Conservation (phyloP, 2,797 vertebrate species). For the Diplodus puntazzo region DNA sequence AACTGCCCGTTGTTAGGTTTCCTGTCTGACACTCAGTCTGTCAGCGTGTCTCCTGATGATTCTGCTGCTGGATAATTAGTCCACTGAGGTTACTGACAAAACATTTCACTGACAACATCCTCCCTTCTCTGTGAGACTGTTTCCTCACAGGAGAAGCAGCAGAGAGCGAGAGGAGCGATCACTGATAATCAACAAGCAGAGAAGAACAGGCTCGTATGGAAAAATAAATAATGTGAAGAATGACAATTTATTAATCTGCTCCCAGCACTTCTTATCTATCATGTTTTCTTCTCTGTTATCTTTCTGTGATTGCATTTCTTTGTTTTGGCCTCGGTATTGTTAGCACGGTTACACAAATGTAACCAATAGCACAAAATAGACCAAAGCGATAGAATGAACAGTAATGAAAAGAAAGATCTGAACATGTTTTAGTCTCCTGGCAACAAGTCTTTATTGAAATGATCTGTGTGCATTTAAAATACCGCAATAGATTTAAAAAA, state of each 20-base stretch:
- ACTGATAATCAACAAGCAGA: not conserved
- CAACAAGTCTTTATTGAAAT: slow-evolving; percentile 7
- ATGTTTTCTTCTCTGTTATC: not conserved
- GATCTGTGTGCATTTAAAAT: not conserved
- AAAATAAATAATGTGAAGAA: not conserved
- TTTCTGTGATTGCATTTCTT: not conserved
- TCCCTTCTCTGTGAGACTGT: not conserved
- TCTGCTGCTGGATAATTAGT: slow-evolving; percentile 39
- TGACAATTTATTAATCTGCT: not conserved
- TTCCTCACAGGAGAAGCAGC: slow-evolving; percentile 2
- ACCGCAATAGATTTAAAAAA: no score
- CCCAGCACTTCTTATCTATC: not conserved
- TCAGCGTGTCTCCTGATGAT: not conserved
- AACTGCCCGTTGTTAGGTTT: slow-evolving; percentile 12
- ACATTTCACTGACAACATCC: not conserved
- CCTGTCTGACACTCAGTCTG: slow-evolving; percentile 2
- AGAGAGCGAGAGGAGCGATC: not conserved
- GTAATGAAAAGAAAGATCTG: not conserved
- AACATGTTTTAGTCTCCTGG: no score
- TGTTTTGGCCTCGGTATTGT: not conserved
- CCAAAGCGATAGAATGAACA: not conserved
- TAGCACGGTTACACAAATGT: not conserved
- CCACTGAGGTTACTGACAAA: slow-evolving; percentile 18
- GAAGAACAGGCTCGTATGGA: not conserved
- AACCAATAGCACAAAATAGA: not conserved